Evolutionary conservation across 1,140 invertebrate genomes (phyloP).

Genomic region (Drosophila sturtevanti): DNA sequence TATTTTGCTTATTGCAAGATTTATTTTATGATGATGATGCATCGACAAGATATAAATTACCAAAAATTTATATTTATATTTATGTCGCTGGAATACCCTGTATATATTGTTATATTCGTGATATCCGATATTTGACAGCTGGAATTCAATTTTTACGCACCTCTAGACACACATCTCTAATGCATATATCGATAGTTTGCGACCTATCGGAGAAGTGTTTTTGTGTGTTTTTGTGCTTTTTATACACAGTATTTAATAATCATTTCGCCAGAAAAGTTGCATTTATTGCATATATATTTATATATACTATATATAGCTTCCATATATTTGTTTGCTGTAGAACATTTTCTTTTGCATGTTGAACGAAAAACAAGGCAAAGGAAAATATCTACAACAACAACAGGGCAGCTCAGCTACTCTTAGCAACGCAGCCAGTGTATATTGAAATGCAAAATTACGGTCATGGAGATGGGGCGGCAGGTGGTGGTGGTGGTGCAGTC

Average conservation of each 20-base stretch:
- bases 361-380: slow-evolving; percentile 46
- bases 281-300: neutral
- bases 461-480: slow-evolving; percentile 42
- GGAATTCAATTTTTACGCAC: neutral
- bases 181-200: slow-evolving; percentile 1
- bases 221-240: slow-evolving; percentile 36
- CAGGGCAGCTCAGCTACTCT: slow-evolving; percentile 59
- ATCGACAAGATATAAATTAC: too few relatives aligned
- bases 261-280: slow-evolving; percentile 51
- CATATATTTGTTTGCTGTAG: slow-evolving; percentile 48
- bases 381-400: slow-evolving; percentile 62
- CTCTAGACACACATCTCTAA: neutral
- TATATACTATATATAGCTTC: slow-evolving; percentile 28
- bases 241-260: slow-evolving; percentile 53
- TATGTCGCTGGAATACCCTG: too few relatives aligned
- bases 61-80: too few relatives aligned
- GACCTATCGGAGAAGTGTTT: slow-evolving; percentile 5
- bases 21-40: too few relatives aligned
- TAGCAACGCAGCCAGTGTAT: slow-evolving; percentile 63
- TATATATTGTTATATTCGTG: neutral
- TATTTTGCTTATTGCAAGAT: too few relatives aligned
- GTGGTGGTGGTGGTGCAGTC: slow-evolving; percentile 16
- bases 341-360: slow-evolving; percentile 71
- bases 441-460: slow-evolving; percentile 74
- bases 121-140: neutral